These are phyloP conservation scores for Squalus acanthias DNA, from an alignment of 2,797 vertebrate species.

Conservation along the genomic window DNA sequence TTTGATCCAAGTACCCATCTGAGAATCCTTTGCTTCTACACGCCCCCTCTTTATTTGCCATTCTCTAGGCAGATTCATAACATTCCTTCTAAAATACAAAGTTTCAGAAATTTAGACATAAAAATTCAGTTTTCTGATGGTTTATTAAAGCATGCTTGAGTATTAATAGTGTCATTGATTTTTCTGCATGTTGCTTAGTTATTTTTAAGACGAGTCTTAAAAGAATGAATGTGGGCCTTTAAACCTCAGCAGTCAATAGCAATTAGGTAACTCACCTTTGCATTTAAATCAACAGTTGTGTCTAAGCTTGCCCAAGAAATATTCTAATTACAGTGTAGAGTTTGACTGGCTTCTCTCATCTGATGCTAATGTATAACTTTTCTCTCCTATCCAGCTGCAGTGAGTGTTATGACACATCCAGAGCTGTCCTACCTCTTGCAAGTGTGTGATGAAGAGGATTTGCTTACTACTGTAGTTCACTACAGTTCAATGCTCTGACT, in stretches of 20 bases:
- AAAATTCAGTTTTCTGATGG: not conserved
- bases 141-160: not conserved
- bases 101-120: not conserved
- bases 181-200: not conserved
- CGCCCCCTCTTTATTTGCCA: not conserved
- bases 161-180: not conserved
- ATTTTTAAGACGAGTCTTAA: not conserved
- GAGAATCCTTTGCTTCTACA: not conserved
- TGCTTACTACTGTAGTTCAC: not conserved
- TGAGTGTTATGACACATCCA: conserved; percentile 42
- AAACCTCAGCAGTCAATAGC: not conserved
- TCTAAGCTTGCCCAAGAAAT: conserved; percentile 3
- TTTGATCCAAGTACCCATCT: not conserved
- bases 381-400: conserved; percentile 49
- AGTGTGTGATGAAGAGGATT: conserved; percentile 47
- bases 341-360: not conserved
- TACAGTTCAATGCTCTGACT: conserved; percentile 42
- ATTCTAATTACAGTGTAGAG: conserved; percentile 5
- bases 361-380: not conserved
- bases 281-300: conserved; percentile 26
- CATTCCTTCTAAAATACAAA: not conserved
- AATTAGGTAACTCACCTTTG: conserved; percentile 14
- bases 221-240: not conserved
- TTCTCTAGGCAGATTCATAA: not conserved
- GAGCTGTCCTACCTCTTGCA: conserved; percentile 36